A percentile compares a stretch with the other conserved stretches of the same genome.
phyloP scores from a whole-genome alignment of 2,797 vertebrate species.

The Hypotaenidia okinawae region DNA sequence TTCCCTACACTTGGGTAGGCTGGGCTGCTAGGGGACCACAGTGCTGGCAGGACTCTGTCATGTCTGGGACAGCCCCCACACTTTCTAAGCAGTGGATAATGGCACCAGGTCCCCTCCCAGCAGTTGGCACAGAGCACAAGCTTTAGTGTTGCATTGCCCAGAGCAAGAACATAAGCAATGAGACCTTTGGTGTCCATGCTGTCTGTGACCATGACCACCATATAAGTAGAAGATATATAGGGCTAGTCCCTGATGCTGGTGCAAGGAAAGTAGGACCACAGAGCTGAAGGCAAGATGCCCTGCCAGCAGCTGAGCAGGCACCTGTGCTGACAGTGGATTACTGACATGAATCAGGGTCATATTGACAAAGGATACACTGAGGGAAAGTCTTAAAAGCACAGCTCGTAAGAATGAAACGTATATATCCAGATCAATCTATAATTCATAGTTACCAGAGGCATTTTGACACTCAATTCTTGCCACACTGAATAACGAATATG shows the following conservation, averaged over 20 bases:
- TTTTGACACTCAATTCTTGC: neutral
- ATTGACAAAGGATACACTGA: neutral
- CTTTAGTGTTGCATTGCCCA: neutral
- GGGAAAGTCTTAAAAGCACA: neutral
- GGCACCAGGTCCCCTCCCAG: neutral
- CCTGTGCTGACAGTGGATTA: neutral
- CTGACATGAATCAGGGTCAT: neutral
- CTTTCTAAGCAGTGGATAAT: neutral
- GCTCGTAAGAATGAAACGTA: neutral
- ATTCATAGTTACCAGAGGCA: constrained; percentile 27
- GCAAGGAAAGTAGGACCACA: neutral
- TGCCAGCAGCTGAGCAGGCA: neutral
- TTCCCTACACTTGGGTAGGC: neutral
- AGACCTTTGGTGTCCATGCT: neutral
- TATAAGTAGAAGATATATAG: neutral
- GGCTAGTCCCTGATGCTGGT: neutral
- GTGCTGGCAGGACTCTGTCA: neutral
- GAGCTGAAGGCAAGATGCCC: neutral
- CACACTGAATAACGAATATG: constrained; percentile 42
- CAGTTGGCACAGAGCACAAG: accelerated
- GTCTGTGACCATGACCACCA: neutral
- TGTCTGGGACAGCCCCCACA: neutral
- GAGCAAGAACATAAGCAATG: neutral
- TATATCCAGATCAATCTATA: constrained; percentile 14
- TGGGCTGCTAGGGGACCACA: neutral